phyloP scores from a whole-genome alignment of 2,888 invertebrate species.

The Hirtodrosophila cameraria region DNA sequence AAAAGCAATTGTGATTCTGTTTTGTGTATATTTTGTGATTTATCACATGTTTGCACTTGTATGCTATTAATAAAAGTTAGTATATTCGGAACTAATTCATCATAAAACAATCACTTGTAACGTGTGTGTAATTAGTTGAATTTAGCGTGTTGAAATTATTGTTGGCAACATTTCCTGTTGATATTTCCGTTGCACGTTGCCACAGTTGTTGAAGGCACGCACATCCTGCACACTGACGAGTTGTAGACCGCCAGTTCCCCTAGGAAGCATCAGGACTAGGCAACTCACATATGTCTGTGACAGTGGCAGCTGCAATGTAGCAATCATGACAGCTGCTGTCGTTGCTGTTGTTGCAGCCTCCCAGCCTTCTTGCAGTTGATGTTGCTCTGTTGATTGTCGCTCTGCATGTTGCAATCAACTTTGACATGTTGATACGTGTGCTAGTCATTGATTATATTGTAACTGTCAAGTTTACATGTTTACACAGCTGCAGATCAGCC shows the following conservation, averaged over 20 bases:
- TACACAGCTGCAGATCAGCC: constrained; percentile 3
- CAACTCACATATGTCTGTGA: constrained; percentile 29
- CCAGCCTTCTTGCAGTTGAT: no score
- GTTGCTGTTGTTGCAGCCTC: constrained; percentile 24
- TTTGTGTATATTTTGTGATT: background rate
- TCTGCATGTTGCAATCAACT: constrained; percentile 66
- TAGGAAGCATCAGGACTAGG: constrained; percentile 11
- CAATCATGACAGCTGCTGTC: constrained; percentile 30
- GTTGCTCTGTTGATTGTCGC: constrained; percentile 42
- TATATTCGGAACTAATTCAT: constrained; percentile 11
- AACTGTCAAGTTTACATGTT: constrained; percentile 44
- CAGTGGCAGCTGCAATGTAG: constrained; percentile 26
- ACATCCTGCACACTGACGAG: constrained; percentile 40
- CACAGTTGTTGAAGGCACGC: constrained; percentile 59
- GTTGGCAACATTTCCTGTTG: constrained; percentile 68
- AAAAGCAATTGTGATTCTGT: background rate
- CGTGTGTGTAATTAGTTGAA: constrained; percentile 62
- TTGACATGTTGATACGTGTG: constrained; percentile 57
- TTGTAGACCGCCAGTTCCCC: constrained; percentile 4
- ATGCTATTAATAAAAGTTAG: background rate
- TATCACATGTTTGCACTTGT: no score
- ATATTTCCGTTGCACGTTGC: constrained; percentile 72
- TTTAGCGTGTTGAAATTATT: constrained; percentile 63
- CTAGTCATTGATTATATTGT: constrained; percentile 71
- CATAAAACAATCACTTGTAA: constrained; percentile 3